Percentiles rank a stretch among this genome's conserved stretches.
Evolutionary conservation across 2,888 invertebrate genomes (phyloP).

Genomic region (Acholoe squamosa): DNA sequence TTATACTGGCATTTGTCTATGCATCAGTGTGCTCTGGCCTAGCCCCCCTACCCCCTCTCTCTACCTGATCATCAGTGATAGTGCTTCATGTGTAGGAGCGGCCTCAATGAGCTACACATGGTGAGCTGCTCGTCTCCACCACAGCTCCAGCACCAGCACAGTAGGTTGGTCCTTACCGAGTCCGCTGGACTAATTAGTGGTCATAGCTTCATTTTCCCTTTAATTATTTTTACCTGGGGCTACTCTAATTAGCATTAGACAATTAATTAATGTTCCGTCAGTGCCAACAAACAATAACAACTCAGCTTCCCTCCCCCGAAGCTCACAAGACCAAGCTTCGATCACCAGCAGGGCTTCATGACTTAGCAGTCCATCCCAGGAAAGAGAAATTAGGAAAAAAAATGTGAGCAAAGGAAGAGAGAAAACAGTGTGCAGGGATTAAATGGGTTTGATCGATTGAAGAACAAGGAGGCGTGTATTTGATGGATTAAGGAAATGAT

Average conservation of each 20-base stretch:
- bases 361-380: not conserved
- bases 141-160: not conserved
- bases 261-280: not conserved
- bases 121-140: not conserved
- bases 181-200: not conserved
- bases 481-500: too few relatives aligned
- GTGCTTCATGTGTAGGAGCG: too few relatives aligned
- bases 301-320: too few relatives aligned
- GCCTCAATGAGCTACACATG: not conserved
- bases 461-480: too few relatives aligned
- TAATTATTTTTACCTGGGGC: constrained; percentile 6
- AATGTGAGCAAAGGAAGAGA: not conserved
- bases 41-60: too few relatives aligned
- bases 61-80: too few relatives aligned
- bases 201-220: not conserved
- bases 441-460: constrained; percentile 16
- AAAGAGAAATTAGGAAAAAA: not conserved
- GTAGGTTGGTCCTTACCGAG: not conserved
- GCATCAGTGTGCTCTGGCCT: too few relatives aligned
- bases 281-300: constrained; percentile 26
- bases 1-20: too few relatives aligned
- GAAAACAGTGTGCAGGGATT: not conserved
- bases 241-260: constrained; percentile 28
- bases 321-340: too few relatives aligned
- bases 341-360: too few relatives aligned